phyloP scores from a whole-genome alignment of 2,113 vertebrate species.

The Lathamus discolor region DNA sequence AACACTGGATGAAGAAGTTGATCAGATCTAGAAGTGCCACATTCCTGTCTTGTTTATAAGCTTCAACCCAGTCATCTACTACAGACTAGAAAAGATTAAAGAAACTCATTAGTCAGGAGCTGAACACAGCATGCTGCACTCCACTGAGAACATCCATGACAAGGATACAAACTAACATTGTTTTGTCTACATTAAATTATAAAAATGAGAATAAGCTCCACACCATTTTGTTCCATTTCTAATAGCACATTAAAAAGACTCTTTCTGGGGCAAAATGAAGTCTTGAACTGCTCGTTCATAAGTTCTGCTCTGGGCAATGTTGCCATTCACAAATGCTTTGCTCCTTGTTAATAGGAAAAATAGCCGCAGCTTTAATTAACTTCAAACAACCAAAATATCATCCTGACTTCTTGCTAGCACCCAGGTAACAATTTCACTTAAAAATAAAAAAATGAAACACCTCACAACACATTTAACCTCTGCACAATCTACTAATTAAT shows the following conservation, averaged over 20 bases:
- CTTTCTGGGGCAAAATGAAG: neutral
- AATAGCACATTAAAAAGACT: neutral
- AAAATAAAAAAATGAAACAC: neutral
- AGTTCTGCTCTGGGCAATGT: neutral
- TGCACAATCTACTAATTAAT: neutral
- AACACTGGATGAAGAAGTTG: conserved; percentile 93
- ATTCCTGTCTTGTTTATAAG: conserved; percentile 84
- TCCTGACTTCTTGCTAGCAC: neutral
- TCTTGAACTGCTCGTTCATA: neutral
- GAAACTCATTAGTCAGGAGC: neutral
- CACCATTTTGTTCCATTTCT: neutral
- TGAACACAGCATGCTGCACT: neutral
- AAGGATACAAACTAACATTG: neutral
- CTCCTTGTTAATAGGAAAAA: neutral
- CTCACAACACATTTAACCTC: neutral
- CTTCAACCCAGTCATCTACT: conserved; percentile 88
- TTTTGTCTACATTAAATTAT: neutral
- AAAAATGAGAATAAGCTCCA: neutral
- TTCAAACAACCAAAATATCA: rapidly evolving
- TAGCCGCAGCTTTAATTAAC: neutral
- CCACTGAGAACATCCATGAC: neutral
- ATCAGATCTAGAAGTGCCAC: conserved; percentile 89
- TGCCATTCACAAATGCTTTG: neutral
- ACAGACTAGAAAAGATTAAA: conserved; percentile 77
- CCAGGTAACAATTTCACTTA: neutral